A percentile compares a stretch with the other conserved stretches of the same genome.
phyloP scores from a whole-genome alignment of 1,140 invertebrate genomes.

The Meloidogyne floridensis region DNA sequence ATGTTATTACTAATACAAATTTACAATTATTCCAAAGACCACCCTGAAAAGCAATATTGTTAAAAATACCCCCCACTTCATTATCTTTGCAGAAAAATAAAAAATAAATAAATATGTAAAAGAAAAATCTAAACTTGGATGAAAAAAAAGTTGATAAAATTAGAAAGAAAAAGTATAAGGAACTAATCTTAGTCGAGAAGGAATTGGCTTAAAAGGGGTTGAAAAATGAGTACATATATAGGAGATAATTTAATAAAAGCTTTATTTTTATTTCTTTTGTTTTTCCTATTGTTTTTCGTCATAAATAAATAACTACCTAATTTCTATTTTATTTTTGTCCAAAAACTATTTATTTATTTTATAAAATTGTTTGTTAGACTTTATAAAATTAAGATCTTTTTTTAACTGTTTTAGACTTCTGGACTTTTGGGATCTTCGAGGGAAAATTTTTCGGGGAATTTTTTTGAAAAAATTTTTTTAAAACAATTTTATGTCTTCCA shows the following conservation, averaged over 20 bases:
- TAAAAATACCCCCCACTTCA: not conserved
- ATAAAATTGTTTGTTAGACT: too few relatives aligned
- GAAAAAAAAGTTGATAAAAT: not conserved
- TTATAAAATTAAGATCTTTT: too few relatives aligned
- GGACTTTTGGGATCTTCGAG: too few relatives aligned
- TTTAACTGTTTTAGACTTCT: too few relatives aligned
- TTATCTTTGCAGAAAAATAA: not conserved
- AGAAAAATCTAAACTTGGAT: not conserved
- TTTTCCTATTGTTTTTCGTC: not conserved
- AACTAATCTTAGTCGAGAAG: not conserved
- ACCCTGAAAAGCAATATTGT: not conserved
- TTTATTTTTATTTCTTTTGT: not conserved
- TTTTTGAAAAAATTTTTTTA: too few relatives aligned
- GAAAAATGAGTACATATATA: not conserved
- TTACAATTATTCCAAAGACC: not conserved
- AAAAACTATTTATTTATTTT: too few relatives aligned
- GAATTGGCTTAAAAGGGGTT: not conserved
- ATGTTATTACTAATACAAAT: not conserved
- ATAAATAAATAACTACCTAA: not conserved
- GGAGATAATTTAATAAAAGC: not conserved
- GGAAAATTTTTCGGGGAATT: too few relatives aligned
- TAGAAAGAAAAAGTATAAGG: not conserved
- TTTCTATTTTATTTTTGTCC: slow-evolving; percentile 18
- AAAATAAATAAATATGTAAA: not conserved
- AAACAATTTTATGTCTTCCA: too few relatives aligned